These are phyloP conservation scores for Scartelaos histophorus DNA, from an alignment of 2,113 vertebrate species.

Conservation along the genomic window DNA sequence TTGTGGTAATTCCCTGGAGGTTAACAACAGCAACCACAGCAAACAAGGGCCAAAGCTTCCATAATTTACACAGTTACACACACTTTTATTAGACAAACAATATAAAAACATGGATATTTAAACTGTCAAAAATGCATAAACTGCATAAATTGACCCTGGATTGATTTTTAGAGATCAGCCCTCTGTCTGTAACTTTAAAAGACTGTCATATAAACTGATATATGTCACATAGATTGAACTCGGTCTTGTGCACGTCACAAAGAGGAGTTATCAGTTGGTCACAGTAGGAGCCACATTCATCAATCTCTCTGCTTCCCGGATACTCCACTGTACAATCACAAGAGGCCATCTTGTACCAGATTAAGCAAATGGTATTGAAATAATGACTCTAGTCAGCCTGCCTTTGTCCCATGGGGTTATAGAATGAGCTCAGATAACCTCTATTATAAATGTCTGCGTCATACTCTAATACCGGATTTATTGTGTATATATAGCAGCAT, in stretches of 20 bases:
- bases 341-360: constrained; percentile 61
- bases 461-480: constrained; percentile 20
- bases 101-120: no score
- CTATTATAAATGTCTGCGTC: constrained; percentile 25
- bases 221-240: neutral
- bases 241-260: constrained; percentile 38
- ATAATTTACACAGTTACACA: no score
- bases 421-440: constrained; percentile 38
- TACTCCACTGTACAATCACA: constrained; percentile 44
- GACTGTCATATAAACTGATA: neutral
- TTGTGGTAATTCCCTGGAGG: no score
- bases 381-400: constrained; percentile 35
- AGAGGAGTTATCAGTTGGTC: constrained; percentile 49
- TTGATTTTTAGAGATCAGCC: no score
- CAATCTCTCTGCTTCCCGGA: constrained; percentile 53
- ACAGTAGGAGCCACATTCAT: constrained; percentile 52
- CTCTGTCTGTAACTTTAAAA: no score
- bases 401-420: constrained; percentile 7
- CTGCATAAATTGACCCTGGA: no score
- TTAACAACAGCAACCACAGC: no score
- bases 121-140: no score
- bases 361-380: constrained; percentile 67
- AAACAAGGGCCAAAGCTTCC: neutral
- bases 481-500: neutral
- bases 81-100: no score